Percentiles rank a stretch among this genome's conserved stretches.
Conservation (phyloP, 2,797 vertebrate genomes). For the Microhierax caerulescens region DNA sequence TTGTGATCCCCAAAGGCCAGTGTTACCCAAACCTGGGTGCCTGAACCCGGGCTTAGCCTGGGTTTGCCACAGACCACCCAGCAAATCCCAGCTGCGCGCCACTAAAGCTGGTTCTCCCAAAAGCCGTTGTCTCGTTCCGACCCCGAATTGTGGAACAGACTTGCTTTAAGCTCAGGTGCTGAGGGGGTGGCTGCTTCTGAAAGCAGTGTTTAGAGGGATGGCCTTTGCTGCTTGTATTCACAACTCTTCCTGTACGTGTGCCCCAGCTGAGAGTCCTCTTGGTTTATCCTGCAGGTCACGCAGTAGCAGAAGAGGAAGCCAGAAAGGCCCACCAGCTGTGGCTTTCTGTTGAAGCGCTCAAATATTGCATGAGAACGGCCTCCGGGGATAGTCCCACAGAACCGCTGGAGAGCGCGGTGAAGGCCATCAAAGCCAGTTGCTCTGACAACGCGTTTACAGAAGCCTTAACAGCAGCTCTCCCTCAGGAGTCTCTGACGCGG, state of each 20-base stretch:
- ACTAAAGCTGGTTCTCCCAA: background rate
- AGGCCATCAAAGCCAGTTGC: conserved; percentile 82
- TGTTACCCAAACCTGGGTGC: accelerated
- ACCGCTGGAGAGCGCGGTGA: conserved; percentile 82
- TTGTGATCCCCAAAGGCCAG: accelerated
- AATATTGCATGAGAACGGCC: conserved; percentile 83
- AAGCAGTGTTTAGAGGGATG: background rate
- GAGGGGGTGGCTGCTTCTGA: background rate
- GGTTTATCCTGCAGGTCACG: conserved; percentile 81
- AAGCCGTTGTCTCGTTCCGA: background rate
- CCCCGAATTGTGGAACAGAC: accelerated
- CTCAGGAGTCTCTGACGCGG: conserved; percentile 84
- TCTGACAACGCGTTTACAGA: conserved; percentile 84
- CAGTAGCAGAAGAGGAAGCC: conserved; percentile 89
- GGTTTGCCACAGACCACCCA: background rate
- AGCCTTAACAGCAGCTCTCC: conserved; percentile 84
- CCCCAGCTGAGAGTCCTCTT: background rate
- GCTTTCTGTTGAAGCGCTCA: conserved; percentile 92
- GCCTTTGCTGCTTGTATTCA: background rate
- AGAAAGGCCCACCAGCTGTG: conserved; percentile 92
- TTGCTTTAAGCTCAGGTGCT: accelerated
- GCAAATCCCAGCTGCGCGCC: accelerated
- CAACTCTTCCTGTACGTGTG: accelerated
- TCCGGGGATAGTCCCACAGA: conserved; percentile 78
- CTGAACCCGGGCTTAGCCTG: background rate